Evolutionary conservation across 2,797 vertebrate species (phyloP).

Genomic region (Propithecus perrieri): DNA sequence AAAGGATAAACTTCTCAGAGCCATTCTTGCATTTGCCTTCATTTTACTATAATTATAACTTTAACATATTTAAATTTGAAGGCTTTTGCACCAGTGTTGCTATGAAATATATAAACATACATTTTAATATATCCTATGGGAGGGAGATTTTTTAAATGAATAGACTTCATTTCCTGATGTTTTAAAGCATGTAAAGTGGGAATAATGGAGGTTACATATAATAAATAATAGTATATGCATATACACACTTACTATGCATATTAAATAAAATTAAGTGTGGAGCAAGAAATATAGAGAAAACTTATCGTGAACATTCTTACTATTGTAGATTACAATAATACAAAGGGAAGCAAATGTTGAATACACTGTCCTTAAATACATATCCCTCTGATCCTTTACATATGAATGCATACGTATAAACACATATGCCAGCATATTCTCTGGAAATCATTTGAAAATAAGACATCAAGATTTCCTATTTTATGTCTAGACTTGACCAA

Average conservation of each 20-base stretch:
- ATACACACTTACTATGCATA: conserved; percentile 11
- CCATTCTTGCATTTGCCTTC: conserved; percentile 73
- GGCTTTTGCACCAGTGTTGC: conserved; percentile 35
- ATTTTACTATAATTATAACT: conserved; percentile 82
- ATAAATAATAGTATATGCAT: neutral
- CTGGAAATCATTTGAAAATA: neutral
- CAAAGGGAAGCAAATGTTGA: neutral
- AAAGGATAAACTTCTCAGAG: conserved; percentile 78
- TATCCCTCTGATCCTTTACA: neutral
- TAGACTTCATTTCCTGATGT: conserved; percentile 70
- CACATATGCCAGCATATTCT: neutral
- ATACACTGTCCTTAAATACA: neutral
- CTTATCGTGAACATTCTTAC: neutral
- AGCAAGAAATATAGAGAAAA: neutral
- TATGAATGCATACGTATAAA: neutral
- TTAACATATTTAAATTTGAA: conserved; percentile 79
- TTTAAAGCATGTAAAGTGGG: conserved; percentile 28
- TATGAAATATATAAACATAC: conserved; percentile 67
- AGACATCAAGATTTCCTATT: neutral
- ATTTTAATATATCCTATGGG: conserved; percentile 65
- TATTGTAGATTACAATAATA: neutral
- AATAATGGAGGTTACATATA: neutral
- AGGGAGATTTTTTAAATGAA: conserved; percentile 69
- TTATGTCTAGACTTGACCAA: neutral
- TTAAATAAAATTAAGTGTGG: neutral